Base-by-base conservation (phyloP, 2,113 vertebrate genomes). In the Gallinago media region DNA sequence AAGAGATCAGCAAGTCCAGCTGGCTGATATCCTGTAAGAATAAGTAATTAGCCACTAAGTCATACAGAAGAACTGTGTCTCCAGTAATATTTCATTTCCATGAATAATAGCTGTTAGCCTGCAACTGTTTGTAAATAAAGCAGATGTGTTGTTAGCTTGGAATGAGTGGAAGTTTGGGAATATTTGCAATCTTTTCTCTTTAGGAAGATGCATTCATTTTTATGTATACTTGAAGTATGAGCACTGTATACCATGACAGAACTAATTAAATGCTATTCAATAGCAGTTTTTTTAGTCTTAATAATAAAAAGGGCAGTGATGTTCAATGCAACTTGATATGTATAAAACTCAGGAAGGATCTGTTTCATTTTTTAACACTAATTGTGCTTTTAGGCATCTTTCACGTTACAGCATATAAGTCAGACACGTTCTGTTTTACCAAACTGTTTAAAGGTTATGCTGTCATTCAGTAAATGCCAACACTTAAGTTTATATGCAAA, bases 401-500 rank as follows among this genome's bases (percentile, higher is more conserved):
- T 91, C 82, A 93, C 36, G 63, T 92, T 91, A 78, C 52, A 77
- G 56, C 55, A 38, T 61, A 3, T 74, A 32, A 92, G 90, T 92
- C 85, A 95, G 78, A 34, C 55, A 31, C 31, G 40, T 86, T 92
- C 68, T 91, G 31, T 75, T 94, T 94, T 78, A 80, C 86, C 73
- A 55, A 78, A 79, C 63, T 90, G 46, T 79, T 79, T 87, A 96
- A 96, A 96, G 82, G 82, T 95, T 95, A 92, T 55, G 18, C 89
- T 91, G 80, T 85, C 85, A 62, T 82, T 96, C 74, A 76, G 85
- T 67, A 96, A 95, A 95, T 97, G 81, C 62, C 87, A 89, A 34
- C 38, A 52, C 21, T 93, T 73, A 66, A 61, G 40, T 82, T 93
- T 82, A 29, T 62, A 29, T 82, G 85, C 71, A 82, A 4, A 93